Evolutionary conservation across 2,113 vertebrate species (phyloP).

Genomic region (Felis chaus): DNA sequence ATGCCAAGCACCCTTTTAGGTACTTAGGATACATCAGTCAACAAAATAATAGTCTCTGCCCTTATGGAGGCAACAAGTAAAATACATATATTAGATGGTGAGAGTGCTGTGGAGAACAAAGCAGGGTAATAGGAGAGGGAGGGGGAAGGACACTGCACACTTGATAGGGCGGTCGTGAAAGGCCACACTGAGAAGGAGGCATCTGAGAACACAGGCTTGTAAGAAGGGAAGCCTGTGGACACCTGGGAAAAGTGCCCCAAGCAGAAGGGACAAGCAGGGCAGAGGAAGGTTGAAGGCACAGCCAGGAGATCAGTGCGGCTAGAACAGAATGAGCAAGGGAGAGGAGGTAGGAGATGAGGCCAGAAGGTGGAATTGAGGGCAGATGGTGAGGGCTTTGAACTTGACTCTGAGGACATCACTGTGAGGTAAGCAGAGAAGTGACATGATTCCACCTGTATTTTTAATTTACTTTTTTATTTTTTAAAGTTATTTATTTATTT

Average conservation of each 20-base stretch:
- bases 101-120: too few relatives aligned
- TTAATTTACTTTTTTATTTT: too few relatives aligned
- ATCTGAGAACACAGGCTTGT: too few relatives aligned
- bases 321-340: not conserved
- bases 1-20: not conserved
- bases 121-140: not conserved
- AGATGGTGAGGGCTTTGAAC: not conserved
- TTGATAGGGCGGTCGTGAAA: not conserved
- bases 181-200: not conserved
- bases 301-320: not conserved
- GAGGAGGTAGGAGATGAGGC: too few relatives aligned
- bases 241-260: not conserved
- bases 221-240: not conserved
- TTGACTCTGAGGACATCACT: not conserved
- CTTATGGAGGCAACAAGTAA: not conserved
- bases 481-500: too few relatives aligned
- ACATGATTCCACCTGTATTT: not conserved
- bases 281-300: not conserved
- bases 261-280: not conserved
- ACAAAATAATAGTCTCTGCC: not conserved
- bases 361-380: not conserved
- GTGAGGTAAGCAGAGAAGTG: not conserved
- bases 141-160: fast-evolving
- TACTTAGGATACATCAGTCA: not conserved
- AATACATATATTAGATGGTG: not conserved